Conservation (phyloP, 2,113 vertebrate species). For the Corvus hawaiiensis region DNA sequence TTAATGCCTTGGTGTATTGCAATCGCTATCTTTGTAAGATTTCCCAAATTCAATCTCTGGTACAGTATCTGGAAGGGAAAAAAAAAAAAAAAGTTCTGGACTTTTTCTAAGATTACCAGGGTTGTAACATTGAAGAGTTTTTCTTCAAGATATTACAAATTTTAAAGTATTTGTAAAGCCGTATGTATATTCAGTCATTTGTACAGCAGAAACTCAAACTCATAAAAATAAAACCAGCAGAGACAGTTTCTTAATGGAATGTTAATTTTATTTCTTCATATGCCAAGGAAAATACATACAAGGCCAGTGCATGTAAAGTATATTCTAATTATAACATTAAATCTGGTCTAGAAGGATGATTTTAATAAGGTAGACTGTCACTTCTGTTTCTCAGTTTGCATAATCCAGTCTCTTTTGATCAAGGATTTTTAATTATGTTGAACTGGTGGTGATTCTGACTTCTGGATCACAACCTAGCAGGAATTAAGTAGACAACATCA, state of each 20-base stretch:
- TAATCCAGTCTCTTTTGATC: conserved; percentile 52
- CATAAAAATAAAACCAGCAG: not conserved
- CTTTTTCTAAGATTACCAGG: not conserved
- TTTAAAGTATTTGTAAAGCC: not conserved
- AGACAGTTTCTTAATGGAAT: conserved; percentile 35
- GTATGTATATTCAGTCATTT: not conserved
- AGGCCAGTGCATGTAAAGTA: conserved; percentile 30
- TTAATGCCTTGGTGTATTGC: not conserved
- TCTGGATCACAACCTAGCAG: conserved; percentile 50
- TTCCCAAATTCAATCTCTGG: not conserved
- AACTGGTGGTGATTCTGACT: conserved; percentile 43
- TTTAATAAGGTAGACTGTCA: conserved; percentile 42
- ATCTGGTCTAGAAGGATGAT: conserved; percentile 28
- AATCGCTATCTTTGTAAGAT: not conserved
- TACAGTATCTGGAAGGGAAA: not conserved
- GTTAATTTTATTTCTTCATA: conserved; percentile 50
- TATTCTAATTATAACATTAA: conserved; percentile 56
- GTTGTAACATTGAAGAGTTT: not conserved
- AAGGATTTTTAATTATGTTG: conserved; percentile 42
- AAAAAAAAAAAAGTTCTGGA: not conserved
- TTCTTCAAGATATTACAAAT: not conserved
- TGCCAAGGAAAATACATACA: conserved; percentile 30
- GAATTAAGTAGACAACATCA: conserved; percentile 55
- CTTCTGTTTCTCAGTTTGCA: conserved; percentile 46
- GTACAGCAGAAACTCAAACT: not conserved